These are phyloP conservation scores for Danio aesculapii DNA, from an alignment of 2,797 vertebrate species.

Conservation along the genomic window DNA sequence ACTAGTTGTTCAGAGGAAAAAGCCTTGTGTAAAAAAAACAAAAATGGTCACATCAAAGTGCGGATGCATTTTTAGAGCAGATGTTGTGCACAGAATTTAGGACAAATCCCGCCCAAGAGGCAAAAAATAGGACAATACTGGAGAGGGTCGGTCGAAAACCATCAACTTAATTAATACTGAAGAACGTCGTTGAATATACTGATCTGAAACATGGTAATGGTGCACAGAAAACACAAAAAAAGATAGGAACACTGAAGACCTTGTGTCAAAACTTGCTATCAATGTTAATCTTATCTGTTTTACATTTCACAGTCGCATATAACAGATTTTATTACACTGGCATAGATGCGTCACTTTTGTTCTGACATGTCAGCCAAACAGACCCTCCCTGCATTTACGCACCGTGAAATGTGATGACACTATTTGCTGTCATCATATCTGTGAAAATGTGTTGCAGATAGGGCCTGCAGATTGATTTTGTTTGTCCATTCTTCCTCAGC, in stretches of 20 bases:
- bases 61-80: conserved; percentile 11
- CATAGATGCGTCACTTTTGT: conserved; percentile 31
- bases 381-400: conserved; percentile 27
- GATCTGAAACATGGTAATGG: background rate
- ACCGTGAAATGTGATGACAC: conserved; percentile 44
- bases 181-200: background rate
- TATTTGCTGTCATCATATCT: conserved; percentile 41
- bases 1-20: conserved; percentile 30
- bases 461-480: conserved; percentile 49
- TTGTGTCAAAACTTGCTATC: background rate
- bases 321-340: conserved; percentile 47
- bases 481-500: conserved; percentile 20
- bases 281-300: conserved; percentile 18
- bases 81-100: conserved; percentile 28
- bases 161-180: conserved; percentile 13
- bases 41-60: conserved; percentile 42
- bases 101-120: conserved; percentile 43
- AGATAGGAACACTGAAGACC: background rate
- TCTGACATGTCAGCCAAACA: conserved; percentile 31
- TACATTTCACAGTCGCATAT: conserved; percentile 5
- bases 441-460: conserved; percentile 47
- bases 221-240: background rate
- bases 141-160: background rate
- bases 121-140: conserved; percentile 40
- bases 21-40: conserved; percentile 23